These are phyloP conservation scores for Crax fasciolata DNA, from an alignment of 2,797 vertebrate genomes.

Conservation along the genomic window DNA sequence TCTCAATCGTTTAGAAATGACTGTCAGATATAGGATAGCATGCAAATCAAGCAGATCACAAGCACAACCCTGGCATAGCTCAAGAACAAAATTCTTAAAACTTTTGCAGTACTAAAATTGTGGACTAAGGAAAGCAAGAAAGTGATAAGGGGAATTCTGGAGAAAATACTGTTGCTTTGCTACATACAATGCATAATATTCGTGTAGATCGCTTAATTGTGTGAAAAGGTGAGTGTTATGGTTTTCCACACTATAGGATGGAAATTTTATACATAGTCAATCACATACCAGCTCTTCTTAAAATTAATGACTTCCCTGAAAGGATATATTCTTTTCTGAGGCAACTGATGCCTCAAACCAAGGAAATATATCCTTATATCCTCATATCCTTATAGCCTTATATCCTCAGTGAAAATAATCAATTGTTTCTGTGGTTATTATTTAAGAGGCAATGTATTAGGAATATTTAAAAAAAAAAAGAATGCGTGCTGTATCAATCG, in stretches of 20 bases:
- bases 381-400: neutral
- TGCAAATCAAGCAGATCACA: neutral
- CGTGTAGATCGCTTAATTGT: neutral
- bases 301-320: neutral
- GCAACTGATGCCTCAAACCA: neutral
- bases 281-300: neutral
- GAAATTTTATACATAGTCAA: neutral
- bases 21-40: slow-evolving; percentile 61
- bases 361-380: neutral
- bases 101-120: neutral
- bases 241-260: neutral
- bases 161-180: neutral
- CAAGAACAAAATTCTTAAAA: neutral
- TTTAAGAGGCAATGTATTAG: neutral
- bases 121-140: neutral
- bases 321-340: neutral
- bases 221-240: neutral
- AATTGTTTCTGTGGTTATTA: neutral
- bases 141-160: neutral
- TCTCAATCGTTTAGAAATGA: slow-evolving; percentile 33
- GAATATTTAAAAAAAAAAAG: neutral
- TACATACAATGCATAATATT: neutral
- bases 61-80: neutral
- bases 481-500: neutral
- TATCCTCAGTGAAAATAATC: neutral